phyloP scores from a whole-genome alignment of 2,113 vertebrate species.

The Dicentrarchus labrax region DNA sequence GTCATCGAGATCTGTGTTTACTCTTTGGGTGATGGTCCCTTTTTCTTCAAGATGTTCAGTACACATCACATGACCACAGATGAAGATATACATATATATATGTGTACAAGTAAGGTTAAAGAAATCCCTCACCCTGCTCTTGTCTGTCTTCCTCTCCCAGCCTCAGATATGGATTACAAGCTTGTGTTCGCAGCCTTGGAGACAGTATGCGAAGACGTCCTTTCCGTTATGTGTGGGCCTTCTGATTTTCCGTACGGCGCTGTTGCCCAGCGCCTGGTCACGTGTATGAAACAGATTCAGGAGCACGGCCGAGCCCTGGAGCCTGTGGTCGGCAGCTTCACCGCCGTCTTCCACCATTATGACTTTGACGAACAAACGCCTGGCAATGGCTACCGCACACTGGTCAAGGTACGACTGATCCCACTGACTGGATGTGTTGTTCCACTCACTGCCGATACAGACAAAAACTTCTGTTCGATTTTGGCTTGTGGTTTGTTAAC shows the following conservation, averaged over 20 bases:
- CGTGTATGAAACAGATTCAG: conserved; percentile 65
- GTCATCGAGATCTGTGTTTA: conserved; percentile 44
- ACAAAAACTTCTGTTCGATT: not conserved
- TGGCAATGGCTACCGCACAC: conserved; percentile 78
- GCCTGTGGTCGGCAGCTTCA: conserved; percentile 67
- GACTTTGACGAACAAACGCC: conserved; percentile 76
- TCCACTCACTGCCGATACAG: not conserved
- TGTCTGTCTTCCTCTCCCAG: conserved; percentile 25
- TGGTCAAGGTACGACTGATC: conserved; percentile 73
- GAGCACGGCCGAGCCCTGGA: conserved; percentile 67
- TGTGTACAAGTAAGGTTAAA: no score
- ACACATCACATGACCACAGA: conserved; percentile 42
- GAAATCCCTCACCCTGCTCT: not conserved
- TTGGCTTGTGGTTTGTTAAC: no score
- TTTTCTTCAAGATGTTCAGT: not conserved
- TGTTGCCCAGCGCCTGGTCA: conserved; percentile 61
- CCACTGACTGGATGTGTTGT: not conserved
- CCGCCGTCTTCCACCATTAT: conserved; percentile 73
- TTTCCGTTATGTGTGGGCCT: conserved; percentile 35
- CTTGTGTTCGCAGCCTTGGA: conserved; percentile 73
- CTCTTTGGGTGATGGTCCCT: conserved; percentile 1
- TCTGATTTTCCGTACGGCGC: conserved; percentile 39
- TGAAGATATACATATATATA: not conserved
- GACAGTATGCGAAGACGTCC: conserved; percentile 62
- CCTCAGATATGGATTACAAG: conserved; percentile 69